A percentile compares a stretch with the other conserved stretches of the same genome.
phyloP scores from a whole-genome alignment of 2,113 vertebrate species.

The Parus major region DNA sequence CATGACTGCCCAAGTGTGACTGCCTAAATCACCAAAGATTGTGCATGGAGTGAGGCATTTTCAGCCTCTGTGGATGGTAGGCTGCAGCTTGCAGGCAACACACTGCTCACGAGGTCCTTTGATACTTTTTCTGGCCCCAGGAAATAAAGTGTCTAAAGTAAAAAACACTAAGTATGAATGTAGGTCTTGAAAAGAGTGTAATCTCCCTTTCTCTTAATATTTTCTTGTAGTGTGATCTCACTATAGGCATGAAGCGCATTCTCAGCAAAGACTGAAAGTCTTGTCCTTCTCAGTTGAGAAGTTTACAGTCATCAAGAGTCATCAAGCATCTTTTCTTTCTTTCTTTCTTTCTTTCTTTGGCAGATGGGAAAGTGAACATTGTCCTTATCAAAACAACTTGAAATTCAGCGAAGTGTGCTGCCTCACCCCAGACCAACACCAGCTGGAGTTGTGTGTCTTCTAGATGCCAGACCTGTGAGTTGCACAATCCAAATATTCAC shows the following conservation, averaged over 20 bases:
- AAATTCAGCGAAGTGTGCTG: neutral
- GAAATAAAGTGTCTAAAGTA: neutral
- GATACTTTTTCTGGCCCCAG: neutral
- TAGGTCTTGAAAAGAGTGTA: neutral
- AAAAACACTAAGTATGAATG: neutral
- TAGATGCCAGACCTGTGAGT: neutral
- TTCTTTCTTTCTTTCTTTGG: neutral
- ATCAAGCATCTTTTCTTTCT: neutral
- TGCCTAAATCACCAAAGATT: neutral
- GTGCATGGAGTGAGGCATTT: neutral
- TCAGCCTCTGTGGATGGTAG: neutral
- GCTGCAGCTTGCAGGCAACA: neutral
- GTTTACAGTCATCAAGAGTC: neutral
- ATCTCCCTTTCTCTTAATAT: neutral
- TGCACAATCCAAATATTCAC: neutral
- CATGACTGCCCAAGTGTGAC: accelerated
- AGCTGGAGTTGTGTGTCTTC: neutral
- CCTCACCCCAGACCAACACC: neutral
- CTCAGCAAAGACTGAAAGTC: neutral
- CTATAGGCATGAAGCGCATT: neutral
- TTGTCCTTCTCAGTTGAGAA: neutral
- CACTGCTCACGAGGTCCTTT: neutral
- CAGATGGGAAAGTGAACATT: neutral
- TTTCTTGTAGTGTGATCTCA: neutral
- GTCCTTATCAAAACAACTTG: neutral